Evolutionary conservation across 2,797 vertebrate species (phyloP).

Genomic region (Arnoldichthys spilopterus): DNA sequence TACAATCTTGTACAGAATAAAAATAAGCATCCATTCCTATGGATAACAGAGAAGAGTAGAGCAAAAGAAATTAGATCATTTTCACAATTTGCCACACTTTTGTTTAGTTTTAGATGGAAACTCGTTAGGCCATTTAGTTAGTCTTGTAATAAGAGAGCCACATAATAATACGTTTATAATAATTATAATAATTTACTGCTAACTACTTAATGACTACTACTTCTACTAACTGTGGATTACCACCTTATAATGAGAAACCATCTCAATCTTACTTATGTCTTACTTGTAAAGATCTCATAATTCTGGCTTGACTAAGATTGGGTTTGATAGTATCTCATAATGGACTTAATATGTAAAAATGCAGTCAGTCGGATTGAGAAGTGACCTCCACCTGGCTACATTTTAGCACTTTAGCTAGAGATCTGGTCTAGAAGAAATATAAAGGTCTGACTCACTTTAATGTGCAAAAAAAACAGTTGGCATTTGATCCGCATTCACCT

Average conservation of each 20-base stretch:
- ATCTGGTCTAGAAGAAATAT: too few species aligned
- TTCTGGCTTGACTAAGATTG: neutral
- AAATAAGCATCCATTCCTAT: neutral
- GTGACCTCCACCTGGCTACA: too few species aligned
- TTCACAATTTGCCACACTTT: constrained; percentile 5
- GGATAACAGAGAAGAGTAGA: neutral
- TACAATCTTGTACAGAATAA: constrained; percentile 20
- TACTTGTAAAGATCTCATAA: neutral
- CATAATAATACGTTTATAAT: too few species aligned
- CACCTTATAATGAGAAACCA: neutral
- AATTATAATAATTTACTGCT: too few species aligned
- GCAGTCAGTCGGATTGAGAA: too few species aligned
- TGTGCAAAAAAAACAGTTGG: too few species aligned
- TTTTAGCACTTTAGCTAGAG: too few species aligned
- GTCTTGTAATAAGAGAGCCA: neutral
- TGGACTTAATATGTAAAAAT: too few species aligned
- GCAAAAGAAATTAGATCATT: neutral
- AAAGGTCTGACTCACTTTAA: too few species aligned
- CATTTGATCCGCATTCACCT: too few species aligned
- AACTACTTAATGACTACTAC: too few species aligned
- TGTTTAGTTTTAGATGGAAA: neutral
- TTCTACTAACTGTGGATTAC: neutral
- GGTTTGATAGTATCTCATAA: neutral
- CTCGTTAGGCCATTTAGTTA: neutral
- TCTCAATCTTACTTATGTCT: neutral